A percentile compares a stretch with the other conserved stretches of the same genome.
phyloP scores from a whole-genome alignment of 2,888 invertebrate genomes.

The Diarsia rubi region DNA sequence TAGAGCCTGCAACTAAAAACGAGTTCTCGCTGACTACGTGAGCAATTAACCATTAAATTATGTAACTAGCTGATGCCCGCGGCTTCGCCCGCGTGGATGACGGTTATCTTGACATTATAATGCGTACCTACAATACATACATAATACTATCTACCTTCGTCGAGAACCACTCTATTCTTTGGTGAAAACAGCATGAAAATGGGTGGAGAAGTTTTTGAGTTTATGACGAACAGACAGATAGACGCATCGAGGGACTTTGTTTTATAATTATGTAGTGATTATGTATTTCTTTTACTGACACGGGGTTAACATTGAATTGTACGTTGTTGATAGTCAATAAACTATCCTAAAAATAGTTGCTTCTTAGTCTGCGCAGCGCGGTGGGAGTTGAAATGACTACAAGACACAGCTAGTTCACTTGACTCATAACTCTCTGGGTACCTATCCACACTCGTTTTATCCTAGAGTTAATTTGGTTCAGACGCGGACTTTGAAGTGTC shows the following conservation, averaged over 20 bases:
- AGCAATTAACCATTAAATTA: not conserved
- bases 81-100: no score
- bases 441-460: conserved; percentile 3
- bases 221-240: no score
- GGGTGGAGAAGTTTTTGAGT: no score
- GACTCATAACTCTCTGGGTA: not conserved
- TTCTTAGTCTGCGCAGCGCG: not conserved
- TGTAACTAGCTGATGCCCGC: no score
- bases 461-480: conserved; percentile 28
- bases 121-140: no score
- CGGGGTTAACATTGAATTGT: not conserved
- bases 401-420: conserved; percentile 5
- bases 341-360: not conserved
- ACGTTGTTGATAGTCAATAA: not conserved
- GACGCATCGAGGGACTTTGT: no score
- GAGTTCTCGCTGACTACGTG: not conserved
- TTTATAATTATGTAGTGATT: no score
- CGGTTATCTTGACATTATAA: no score
- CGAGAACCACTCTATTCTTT: no score
- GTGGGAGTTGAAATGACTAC: not conserved
- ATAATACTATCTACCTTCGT: no score
- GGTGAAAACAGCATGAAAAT: no score
- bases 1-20: not conserved
- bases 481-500: conserved; percentile 18
- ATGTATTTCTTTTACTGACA: not conserved